Evolutionary conservation across 2,888 invertebrate species (phyloP).

Genomic region (Himalopsyche anomala): DNA sequence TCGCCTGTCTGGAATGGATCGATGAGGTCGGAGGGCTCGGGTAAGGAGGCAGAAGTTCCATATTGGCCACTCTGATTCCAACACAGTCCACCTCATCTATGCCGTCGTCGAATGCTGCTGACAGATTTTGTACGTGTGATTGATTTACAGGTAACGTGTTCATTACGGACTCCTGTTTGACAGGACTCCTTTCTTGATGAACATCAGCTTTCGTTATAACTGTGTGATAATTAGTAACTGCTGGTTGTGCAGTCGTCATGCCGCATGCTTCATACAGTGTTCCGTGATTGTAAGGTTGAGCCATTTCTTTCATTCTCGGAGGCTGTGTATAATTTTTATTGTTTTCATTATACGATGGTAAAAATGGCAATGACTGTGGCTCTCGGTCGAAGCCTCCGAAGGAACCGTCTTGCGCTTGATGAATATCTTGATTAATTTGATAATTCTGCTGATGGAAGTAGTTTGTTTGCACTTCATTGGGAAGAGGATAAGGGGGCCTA

Average conservation of each 20-base stretch:
- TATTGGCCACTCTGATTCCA: slow-evolving; percentile 71
- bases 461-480: slow-evolving; percentile 73
- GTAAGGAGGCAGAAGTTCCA: slow-evolving; percentile 86
- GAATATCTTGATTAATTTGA: slow-evolving; percentile 69
- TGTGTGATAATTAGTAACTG: slow-evolving; percentile 76
- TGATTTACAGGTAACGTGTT: slow-evolving; percentile 69
- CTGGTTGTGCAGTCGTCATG: slow-evolving; percentile 69
- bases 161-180: slow-evolving; percentile 73
- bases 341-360: slow-evolving; percentile 74
- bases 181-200: slow-evolving; percentile 87
- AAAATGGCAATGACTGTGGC: slow-evolving; percentile 80
- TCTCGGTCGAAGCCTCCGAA: slow-evolving; percentile 70
- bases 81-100: slow-evolving; percentile 83
- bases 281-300: slow-evolving; percentile 58
- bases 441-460: slow-evolving; percentile 75
- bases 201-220: slow-evolving; percentile 92
- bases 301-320: slow-evolving; percentile 55
- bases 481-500: slow-evolving; percentile 73
- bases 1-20: slow-evolving; percentile 89
- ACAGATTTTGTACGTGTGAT: slow-evolving; percentile 72
- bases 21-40: slow-evolving; percentile 87
- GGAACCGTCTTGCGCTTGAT: slow-evolving; percentile 66
- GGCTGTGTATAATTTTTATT: slow-evolving; percentile 56
- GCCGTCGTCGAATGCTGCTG: slow-evolving; percentile 74
- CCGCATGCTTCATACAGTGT: slow-evolving; percentile 66